These are phyloP conservation scores for Zaprionus vittiger DNA, from an alignment of 1,140 invertebrate genomes.

Conservation along the genomic window DNA sequence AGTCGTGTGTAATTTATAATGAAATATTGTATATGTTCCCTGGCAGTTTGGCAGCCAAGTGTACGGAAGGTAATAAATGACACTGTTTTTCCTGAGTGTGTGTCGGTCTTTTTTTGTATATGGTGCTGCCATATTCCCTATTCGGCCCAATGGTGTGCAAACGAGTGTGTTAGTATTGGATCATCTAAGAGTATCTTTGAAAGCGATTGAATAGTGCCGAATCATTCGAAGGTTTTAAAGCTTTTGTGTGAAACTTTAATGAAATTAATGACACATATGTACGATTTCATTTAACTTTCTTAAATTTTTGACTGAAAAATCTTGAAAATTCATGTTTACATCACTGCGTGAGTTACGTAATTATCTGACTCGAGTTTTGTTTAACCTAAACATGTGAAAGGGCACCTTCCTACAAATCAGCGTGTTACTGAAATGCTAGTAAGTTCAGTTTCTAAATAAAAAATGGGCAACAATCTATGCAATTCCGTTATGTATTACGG, in stretches of 20 bases:
- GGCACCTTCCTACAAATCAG: slow-evolving; percentile 20
- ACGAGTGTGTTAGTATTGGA: slow-evolving; percentile 18
- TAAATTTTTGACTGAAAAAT: neutral
- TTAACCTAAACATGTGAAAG: slow-evolving; percentile 15
- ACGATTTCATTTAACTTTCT: neutral
- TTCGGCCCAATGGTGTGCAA: slow-evolving; percentile 43
- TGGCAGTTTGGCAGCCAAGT: slow-evolving; percentile 80
- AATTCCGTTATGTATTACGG: slow-evolving; percentile 22
- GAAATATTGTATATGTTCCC: slow-evolving; percentile 78
- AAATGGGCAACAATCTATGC: slow-evolving; percentile 35
- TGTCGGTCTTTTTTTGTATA: slow-evolving; percentile 1
- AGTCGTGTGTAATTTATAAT: slow-evolving; percentile 83
- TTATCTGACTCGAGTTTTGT: slow-evolving; percentile 21
- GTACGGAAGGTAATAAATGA: slow-evolving; percentile 77
- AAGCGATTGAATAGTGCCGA: slow-evolving; percentile 10
- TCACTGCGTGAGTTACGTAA: neutral
- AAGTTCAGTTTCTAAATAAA: slow-evolving; percentile 18
- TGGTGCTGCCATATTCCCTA: slow-evolving; percentile 31
- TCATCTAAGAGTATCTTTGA: slow-evolving; percentile 18
- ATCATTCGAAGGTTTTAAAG: neutral
- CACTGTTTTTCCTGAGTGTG: slow-evolving; percentile 50
- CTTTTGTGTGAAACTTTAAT: neutral
- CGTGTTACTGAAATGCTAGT: slow-evolving; percentile 25
- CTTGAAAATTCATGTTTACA: neutral
- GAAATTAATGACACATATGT: neutral